Evolutionary conservation across 2,888 invertebrate species (phyloP).

Genomic region (Odontocerum albicorne): DNA sequence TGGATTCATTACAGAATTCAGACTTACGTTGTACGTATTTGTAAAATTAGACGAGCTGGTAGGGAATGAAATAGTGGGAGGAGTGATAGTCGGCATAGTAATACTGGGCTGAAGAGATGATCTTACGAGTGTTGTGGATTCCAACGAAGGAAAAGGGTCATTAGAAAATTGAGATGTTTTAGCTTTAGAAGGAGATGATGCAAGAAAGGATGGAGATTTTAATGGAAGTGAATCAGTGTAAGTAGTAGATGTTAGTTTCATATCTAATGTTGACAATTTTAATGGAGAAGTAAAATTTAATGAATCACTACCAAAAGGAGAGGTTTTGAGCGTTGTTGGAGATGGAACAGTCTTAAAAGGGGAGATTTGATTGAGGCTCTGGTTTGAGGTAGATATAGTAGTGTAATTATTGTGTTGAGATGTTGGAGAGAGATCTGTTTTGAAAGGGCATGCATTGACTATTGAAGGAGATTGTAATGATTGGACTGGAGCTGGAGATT

Average conservation of each 20-base stretch:
- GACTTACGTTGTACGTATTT: neutral
- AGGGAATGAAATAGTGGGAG: conserved; percentile 16
- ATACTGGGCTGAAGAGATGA: conserved; percentile 39
- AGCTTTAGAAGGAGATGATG: conserved; percentile 27
- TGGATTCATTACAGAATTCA: neutral
- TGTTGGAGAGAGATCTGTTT: neutral
- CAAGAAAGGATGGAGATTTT: conserved; percentile 19
- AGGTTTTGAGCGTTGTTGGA: neutral
- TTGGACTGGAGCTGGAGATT: conserved; percentile 1
- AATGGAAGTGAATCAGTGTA: conserved; percentile 3
- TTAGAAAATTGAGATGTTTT: conserved; percentile 43
- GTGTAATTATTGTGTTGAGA: neutral
- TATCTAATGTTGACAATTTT: neutral
- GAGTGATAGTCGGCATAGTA: conserved; percentile 26
- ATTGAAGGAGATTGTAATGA: neutral
- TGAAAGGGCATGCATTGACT: neutral
- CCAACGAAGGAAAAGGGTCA: conserved; percentile 47
- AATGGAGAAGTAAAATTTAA: neutral
- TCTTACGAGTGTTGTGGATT: conserved; percentile 47
- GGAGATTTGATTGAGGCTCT: conserved; percentile 2
- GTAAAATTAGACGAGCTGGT: conserved; percentile 2
- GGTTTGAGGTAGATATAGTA: conserved; percentile 7
- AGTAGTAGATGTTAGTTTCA: conserved; percentile 3
- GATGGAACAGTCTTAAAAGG: conserved; percentile 2
- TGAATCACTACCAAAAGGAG: conserved; percentile 12